Conservation (phyloP, 2,113 vertebrate genomes). For the Laticauda colubrina region DNA sequence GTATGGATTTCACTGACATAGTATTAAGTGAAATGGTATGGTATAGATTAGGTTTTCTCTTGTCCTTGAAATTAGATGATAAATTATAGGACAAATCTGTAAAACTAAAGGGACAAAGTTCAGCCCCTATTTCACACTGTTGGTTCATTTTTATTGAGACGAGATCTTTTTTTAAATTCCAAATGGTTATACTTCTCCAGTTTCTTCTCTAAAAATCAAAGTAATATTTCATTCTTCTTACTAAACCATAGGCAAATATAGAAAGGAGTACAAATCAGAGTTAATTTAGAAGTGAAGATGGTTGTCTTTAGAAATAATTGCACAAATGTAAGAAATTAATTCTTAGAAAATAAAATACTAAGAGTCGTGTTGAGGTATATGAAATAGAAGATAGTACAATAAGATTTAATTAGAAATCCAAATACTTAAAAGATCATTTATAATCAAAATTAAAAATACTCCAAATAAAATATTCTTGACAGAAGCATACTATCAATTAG, state of each 20-base stretch:
- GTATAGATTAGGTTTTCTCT: not conserved
- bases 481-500: not conserved
- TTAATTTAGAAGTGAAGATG: not conserved
- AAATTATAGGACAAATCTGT: fast-evolving
- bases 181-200: not conserved
- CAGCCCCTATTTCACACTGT: not conserved
- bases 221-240: not conserved
- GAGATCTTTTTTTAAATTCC: not conserved
- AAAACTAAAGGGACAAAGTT: not conserved
- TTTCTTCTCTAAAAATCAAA: conserved; percentile 7
- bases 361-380: not conserved
- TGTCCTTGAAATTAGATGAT: not conserved
- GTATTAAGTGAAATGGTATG: not conserved
- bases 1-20: not conserved
- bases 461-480: not conserved
- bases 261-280: not conserved
- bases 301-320: not conserved
- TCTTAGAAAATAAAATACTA: not conserved
- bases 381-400: not conserved
- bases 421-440: conserved; percentile 16
- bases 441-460: conserved; percentile 17
- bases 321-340: conserved; percentile 2
- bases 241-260: not conserved
- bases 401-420: not conserved
- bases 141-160: not conserved